These are phyloP conservation scores for Leptinotarsa tumamoca DNA, from an alignment of 2,888 invertebrate species.

Conservation along the genomic window DNA sequence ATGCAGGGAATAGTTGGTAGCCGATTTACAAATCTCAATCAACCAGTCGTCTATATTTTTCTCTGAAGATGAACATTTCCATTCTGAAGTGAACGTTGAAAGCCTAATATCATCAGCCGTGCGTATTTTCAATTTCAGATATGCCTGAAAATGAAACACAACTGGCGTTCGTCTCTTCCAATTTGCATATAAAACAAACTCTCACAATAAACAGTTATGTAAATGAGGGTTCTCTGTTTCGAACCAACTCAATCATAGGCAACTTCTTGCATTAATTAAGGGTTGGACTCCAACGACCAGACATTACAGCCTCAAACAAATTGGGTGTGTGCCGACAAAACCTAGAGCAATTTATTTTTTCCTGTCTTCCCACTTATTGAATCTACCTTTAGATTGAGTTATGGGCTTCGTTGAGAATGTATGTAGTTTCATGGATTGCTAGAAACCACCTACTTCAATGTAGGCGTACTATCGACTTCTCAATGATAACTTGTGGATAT, in stretches of 20 bases:
- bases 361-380: conserved; percentile 23
- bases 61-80: too few species aligned
- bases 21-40: too few species aligned
- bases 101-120: too few species aligned
- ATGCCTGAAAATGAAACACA: background rate
- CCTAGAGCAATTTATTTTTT: conserved; percentile 15
- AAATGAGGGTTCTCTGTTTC: conserved; percentile 9
- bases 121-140: background rate
- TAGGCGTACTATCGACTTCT: too few species aligned
- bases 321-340: conserved; percentile 23
- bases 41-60: too few species aligned
- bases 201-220: conserved; percentile 16
- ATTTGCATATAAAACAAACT: background rate
- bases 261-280: conserved; percentile 2
- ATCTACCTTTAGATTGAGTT: background rate
- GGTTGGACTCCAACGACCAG: background rate
- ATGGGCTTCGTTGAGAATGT: background rate
- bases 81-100: too few species aligned
- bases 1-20: too few species aligned
- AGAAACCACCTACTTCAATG: background rate
- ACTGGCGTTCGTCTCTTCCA: background rate
- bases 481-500: too few species aligned
- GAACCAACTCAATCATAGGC: conserved; percentile 23
- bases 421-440: background rate
- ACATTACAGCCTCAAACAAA: conserved; percentile 3